A percentile compares a stretch with the other conserved stretches of the same genome.
These are phyloP conservation scores for Pangasius sanitwongsei DNA, from an alignment of 2,797 vertebrate genomes.

Conservation along the genomic window DNA sequence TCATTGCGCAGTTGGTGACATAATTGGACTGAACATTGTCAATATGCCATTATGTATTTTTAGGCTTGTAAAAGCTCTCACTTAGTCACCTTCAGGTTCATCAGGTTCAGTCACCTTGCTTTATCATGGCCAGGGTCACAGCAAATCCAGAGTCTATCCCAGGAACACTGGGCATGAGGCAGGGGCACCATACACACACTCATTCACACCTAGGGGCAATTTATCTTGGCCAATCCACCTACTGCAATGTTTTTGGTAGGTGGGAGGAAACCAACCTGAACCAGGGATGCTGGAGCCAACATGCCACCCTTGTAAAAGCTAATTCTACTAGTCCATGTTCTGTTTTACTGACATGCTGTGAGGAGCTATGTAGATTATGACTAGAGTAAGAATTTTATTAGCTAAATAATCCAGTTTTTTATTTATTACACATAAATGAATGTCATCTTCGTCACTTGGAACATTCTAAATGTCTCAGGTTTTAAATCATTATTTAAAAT, in stretches of 20 bases:
- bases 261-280: not conserved
- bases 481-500: not conserved
- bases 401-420: not conserved
- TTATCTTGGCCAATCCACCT: not conserved
- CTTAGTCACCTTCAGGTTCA: no score
- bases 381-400: not conserved
- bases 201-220: not conserved
- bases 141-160: not conserved
- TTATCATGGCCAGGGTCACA: not conserved
- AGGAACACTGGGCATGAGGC: not conserved
- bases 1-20: not conserved
- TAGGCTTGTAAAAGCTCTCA: not conserved
- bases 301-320: not conserved
- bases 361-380: not conserved
- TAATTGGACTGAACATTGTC: not conserved
- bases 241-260: not conserved
- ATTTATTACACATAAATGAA: not conserved
- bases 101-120: no score
- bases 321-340: not conserved
- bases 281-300: not conserved
- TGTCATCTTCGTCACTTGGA: not conserved
- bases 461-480: not conserved
- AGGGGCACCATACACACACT: not conserved
- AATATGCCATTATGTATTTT: not conserved
- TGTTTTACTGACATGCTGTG: not conserved